Evolutionary conservation across 1,140 invertebrate species (phyloP), one percentile per base, ranked within the genome.

Genomic region (Trichogramma pretiosum): DNA sequence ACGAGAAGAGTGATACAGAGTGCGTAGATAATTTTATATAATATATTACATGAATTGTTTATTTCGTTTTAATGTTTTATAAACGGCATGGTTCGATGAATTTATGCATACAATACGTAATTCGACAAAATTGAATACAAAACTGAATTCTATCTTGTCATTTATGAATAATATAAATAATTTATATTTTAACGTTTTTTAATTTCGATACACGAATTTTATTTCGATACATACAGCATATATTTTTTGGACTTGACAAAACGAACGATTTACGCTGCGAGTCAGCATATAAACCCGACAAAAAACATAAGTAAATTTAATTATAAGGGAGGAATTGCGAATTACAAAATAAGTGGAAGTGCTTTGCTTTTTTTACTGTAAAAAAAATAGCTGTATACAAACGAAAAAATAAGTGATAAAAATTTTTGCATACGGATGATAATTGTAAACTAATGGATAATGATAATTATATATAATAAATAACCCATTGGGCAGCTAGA

Each of bases 11-110:
- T 40, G 16, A 33, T 40, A 40, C 30, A 35, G 41, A 16, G 28
- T 40, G 30, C 22, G 61, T 59, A 61, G 52, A 60, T 61, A 62
- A 67, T 64, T 67, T 67, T 65, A 62, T 67, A 67, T 60, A 57
- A n/a, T n/a, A n/a, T n/a, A n/a, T n/a, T n/a, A n/a, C n/a, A n/a
- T n/a, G n/a, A n/a, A n/a, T n/a, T n/a, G n/a, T n/a, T n/a, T n/a
- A n/a, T n/a, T n/a, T n/a, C n/a, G n/a, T n/a, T n/a, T n/a, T n/a
- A n/a, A n/a, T n/a, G n/a, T n/a, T n/a, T n/a, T n/a, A n/a, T n/a
- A n/a, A n/a, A n/a, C n/a, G n/a, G n/a, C n/a, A n/a, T n/a, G n/a
- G n/a, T n/a, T n/a, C n/a, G n/a, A n/a, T n/a, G n/a, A n/a, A n/a
- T n/a, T n/a, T n/a, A n/a, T n/a, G n/a, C n/a, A n/a, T n/a, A n/a